Conservation (phyloP, 2,888 invertebrate genomes). For the Hypena proboscidalis region DNA sequence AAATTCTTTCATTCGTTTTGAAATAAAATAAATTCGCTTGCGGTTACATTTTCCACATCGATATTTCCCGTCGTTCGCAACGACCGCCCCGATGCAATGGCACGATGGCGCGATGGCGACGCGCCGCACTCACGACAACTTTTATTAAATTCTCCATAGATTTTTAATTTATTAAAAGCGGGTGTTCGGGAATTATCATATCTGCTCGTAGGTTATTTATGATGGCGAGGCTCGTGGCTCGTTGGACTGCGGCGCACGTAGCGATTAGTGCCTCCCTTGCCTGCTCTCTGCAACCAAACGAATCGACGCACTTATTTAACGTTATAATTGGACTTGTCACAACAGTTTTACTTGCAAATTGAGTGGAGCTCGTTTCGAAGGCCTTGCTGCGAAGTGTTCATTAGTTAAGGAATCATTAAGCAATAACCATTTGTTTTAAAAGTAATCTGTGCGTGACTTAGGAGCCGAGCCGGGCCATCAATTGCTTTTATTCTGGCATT, state of each 20-base stretch:
- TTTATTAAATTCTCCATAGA: slow-evolving; percentile 39
- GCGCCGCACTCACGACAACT: slow-evolving; percentile 13
- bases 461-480: no score
- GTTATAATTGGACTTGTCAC: slow-evolving; percentile 44
- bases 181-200: slow-evolving; percentile 44
- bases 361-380: slow-evolving; percentile 31
- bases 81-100: neutral
- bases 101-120: no score
- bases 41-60: slow-evolving; percentile 20
- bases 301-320: slow-evolving; percentile 42
- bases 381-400: slow-evolving; percentile 26
- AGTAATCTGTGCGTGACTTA: neutral
- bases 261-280: slow-evolving; percentile 50
- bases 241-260: slow-evolving; percentile 63
- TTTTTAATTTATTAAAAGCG: slow-evolving; percentile 42
- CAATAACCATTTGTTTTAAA: slow-evolving; percentile 11
- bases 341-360: slow-evolving; percentile 31
- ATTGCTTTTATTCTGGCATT: no score
- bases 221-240: slow-evolving; percentile 29
- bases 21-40: slow-evolving; percentile 26
- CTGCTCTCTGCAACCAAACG: slow-evolving; percentile 23
- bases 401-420: slow-evolving; percentile 21
- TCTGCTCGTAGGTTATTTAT: slow-evolving; percentile 44
- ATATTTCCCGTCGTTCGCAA: slow-evolving; percentile 12
- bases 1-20: slow-evolving; percentile 19